Percentiles rank a stretch among this genome's conserved stretches.
Evolutionary conservation across 2,888 invertebrate genomes (phyloP).

Genomic region (Cephalotes varians): DNA sequence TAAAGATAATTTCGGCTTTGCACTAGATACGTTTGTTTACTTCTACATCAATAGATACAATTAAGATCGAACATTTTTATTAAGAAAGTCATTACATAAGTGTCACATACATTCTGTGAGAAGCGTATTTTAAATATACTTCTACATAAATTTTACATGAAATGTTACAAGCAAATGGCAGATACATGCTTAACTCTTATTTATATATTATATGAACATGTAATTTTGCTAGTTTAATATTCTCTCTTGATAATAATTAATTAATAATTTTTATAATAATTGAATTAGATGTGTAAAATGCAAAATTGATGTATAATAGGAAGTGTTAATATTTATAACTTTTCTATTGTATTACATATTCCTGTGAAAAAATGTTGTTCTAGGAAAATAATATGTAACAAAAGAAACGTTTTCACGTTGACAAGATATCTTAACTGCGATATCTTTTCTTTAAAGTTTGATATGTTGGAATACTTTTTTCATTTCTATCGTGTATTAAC

Average conservation of each 20-base stretch:
- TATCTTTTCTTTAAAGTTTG: constrained; percentile 29
- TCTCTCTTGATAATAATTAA: constrained; percentile 6
- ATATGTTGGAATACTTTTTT: constrained; percentile 7
- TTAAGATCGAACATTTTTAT: constrained; percentile 23
- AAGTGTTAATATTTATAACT: constrained; percentile 22
- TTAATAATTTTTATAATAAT: constrained; percentile 31
- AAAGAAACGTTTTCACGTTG: not conserved
- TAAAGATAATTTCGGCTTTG: constrained; percentile 11
- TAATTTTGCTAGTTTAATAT: constrained; percentile 40
- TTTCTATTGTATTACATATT: constrained; percentile 40
- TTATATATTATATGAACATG: constrained; percentile 35
- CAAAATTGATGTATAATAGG: constrained; percentile 16
- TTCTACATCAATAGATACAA: constrained; percentile 44
- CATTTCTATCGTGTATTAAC: not conserved
- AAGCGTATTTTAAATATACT: constrained; percentile 42
- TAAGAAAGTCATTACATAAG: constrained; percentile 32
- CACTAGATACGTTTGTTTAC: constrained; percentile 38
- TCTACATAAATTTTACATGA: constrained; percentile 36
- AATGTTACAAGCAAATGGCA: constrained; percentile 54
- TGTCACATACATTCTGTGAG: constrained; percentile 19
- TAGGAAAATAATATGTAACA: constrained; percentile 3
- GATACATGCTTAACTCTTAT: constrained; percentile 54
- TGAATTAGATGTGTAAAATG: constrained; percentile 16
- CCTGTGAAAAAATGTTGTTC: constrained; percentile 23
- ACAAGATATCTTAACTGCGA: constrained; percentile 10